Base-by-base conservation (phyloP, 1,140 invertebrate genomes). In the Branchinecta lindahli region DNA sequence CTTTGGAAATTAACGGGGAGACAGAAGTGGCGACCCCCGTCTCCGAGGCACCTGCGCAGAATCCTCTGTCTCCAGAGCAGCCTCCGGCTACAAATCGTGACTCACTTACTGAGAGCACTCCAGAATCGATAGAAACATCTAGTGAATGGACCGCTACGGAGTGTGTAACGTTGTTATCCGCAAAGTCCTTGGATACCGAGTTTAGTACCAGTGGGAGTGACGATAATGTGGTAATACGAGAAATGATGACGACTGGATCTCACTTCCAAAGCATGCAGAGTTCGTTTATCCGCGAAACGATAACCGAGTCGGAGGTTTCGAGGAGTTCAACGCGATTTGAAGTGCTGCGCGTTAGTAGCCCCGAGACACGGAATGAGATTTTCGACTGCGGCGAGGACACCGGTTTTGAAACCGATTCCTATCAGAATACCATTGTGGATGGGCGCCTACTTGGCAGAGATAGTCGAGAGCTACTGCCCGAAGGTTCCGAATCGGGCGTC, bases 401-500 rank as follows among this genome's bases (percentile, higher is more conserved):
- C 20, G 61, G 68, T 45, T 69, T 69, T 44, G 71, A 72, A 44
- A 72, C 68, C 18, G 71, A 72, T 45, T 45, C 71, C 9, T 66
- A 69, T 44, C 68, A 69, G 46, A 67, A 71, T 44, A 71, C 70
- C 9, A 68, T 71, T 3, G 46, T 71, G 8, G 68, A 65, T 18
- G 70, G 68, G 44, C 67, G 69, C 15, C 45, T 33, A 33, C 33
- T 33, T 33, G 52, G 52, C 12, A 61, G 12, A 15, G 52, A 61
- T 61, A 15, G 12, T 61, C 12, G 18, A 15, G 12, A 12, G 12
- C 12, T 20, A 61, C 12, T 61, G 12, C 12, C 12, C 18, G 12
- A 61, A 15, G 2, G 6, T 3, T 15, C 12, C 18, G 52, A 61
- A 61, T 61, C 52, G 12, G 33, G 33, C 33, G 18, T 61, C 18